Conservation (phyloP, 2,888 invertebrate genomes). For the Xanthorhoe designata region DNA sequence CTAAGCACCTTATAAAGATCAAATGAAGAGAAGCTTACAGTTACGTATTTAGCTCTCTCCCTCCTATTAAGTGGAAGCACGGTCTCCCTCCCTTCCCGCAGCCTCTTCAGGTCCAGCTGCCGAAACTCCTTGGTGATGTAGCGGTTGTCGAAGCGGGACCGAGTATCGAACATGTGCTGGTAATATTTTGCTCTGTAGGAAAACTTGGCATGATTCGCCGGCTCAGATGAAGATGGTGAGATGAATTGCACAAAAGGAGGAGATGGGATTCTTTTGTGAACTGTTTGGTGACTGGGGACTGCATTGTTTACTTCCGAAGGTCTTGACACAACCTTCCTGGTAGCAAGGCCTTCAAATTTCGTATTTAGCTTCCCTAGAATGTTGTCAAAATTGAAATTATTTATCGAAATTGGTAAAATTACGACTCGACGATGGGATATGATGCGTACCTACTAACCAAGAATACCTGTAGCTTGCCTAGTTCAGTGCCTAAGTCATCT, state of each 20-base stretch:
- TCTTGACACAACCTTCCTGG: too few species aligned
- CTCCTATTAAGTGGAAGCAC: constrained; percentile 88
- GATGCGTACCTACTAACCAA: background rate
- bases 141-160: constrained; percentile 89
- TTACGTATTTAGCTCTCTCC: constrained; percentile 87
- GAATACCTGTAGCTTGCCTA: background rate
- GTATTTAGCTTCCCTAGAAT: too few species aligned
- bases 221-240: too few species aligned
- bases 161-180: constrained; percentile 89
- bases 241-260: too few species aligned
- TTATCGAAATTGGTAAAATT: too few species aligned
- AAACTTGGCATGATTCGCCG: background rate
- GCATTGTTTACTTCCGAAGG: too few species aligned
- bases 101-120: constrained; percentile 87
- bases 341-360: too few species aligned
- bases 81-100: constrained; percentile 85
- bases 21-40: constrained; percentile 61
- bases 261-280: too few species aligned
- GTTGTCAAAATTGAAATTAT: too few species aligned
- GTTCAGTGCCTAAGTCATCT: background rate
- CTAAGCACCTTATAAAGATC: too few species aligned
- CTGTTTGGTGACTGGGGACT: too few species aligned
- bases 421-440: too few species aligned
- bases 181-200: constrained; percentile 88
- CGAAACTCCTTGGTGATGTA: constrained; percentile 89